A percentile compares a stretch with the other conserved stretches of the same genome.
Evolutionary conservation across 2,797 vertebrate genomes (phyloP).

Genomic region (Squalus acanthias): DNA sequence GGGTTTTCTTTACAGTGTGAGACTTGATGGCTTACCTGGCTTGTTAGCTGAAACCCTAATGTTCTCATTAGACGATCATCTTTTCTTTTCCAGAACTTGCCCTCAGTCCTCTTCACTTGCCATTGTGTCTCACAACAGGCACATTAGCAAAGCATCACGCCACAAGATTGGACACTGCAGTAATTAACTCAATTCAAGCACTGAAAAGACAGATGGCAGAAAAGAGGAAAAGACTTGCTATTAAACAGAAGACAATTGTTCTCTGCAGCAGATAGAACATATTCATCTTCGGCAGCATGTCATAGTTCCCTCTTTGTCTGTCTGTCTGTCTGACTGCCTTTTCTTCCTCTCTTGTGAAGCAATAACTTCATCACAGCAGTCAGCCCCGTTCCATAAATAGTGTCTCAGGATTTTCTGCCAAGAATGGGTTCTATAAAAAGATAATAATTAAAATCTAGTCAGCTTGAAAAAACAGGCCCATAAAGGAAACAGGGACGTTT

Average conservation of each 20-base stretch:
- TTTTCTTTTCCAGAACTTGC: conserved; percentile 21
- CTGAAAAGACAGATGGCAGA: conserved; percentile 33
- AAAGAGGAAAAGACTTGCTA: conserved; percentile 21
- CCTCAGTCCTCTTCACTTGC: conserved; percentile 22
- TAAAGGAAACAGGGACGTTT: background rate
- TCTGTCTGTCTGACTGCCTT: conserved; percentile 3
- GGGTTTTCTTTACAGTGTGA: conserved; percentile 20
- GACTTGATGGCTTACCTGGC: conserved; percentile 27
- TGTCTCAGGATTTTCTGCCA: conserved; percentile 19
- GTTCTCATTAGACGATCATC: conserved; percentile 32
- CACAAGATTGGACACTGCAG: conserved; percentile 30
- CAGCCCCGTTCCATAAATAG: background rate
- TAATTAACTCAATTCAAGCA: conserved; percentile 30
- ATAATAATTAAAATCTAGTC: conserved; percentile 31
- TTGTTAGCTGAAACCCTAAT: conserved; percentile 26
- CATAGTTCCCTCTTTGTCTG: background rate
- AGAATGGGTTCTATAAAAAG: background rate
- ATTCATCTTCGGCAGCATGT: conserved; percentile 3
- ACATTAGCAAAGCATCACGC: conserved; percentile 38
- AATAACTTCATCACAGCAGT: conserved; percentile 28
- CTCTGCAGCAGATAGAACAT: background rate
- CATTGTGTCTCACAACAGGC: conserved; percentile 35
- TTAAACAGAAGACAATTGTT: conserved; percentile 32
- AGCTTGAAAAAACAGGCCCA: background rate
- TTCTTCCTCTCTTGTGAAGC: conserved; percentile 4